Percentiles rank a stretch among this genome's conserved stretches.
These are phyloP conservation scores for Amphipoea lucens DNA, from an alignment of 2,888 invertebrate species.

Conservation along the genomic window DNA sequence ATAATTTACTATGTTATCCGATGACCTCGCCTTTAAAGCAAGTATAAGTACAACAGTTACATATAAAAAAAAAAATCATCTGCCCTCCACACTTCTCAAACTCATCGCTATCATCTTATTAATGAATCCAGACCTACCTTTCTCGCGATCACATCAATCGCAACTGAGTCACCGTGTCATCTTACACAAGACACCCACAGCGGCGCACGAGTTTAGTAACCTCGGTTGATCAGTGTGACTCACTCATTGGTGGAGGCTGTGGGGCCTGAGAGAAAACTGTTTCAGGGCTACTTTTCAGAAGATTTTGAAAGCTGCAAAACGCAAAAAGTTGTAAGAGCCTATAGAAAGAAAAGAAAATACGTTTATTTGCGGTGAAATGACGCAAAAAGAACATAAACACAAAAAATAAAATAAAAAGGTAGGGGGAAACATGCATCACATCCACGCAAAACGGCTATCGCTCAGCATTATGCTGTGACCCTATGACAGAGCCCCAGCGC, in stretches of 20 bases:
- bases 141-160: constrained; percentile 58
- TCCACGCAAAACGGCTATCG: too few relatives aligned
- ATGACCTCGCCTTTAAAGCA: not conserved
- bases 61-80: constrained; percentile 9
- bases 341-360: too few relatives aligned
- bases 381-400: too few relatives aligned
- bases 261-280: constrained; percentile 12
- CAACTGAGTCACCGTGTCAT: constrained; percentile 67
- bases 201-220: constrained; percentile 59
- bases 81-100: constrained; percentile 18
- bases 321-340: fast-evolving
- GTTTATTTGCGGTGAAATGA: too few relatives aligned
- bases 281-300: constrained; percentile 17
- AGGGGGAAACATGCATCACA: too few relatives aligned
- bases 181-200: constrained; percentile 67
- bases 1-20: not conserved
- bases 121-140: constrained; percentile 58
- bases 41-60: not conserved
- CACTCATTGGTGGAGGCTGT: constrained; percentile 57
- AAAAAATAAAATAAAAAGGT: too few relatives aligned
- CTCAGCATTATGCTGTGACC: too few relatives aligned
- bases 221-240: constrained; percentile 58
- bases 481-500: too few relatives aligned
- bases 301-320: not conserved
- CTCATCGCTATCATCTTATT: constrained; percentile 20